Base-by-base conservation (phyloP, 2,797 vertebrate species). In the Parambassis ranga region DNA sequence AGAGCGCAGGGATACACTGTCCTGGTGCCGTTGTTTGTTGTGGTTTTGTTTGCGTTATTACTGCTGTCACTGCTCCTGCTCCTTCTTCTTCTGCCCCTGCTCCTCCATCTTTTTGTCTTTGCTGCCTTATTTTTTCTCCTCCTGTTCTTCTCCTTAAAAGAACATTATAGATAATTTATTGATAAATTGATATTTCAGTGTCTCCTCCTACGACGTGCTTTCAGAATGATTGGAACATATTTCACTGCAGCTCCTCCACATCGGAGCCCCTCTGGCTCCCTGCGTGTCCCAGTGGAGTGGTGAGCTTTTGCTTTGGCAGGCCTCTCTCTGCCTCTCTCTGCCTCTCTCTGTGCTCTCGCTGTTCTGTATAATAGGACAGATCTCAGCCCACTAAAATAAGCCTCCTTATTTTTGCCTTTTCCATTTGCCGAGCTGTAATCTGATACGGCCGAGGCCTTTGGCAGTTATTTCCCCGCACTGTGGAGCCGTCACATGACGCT, bases 341-440 rank as follows among this genome's bases (percentile, higher is more conserved):
- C 36, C 37, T 4, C 26, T 48, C 24, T n/a, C n/a, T n/a, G n/a
- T n/a, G n/a, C n/a, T n/a, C n/a, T n/a, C n/a, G n/a, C 58, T 47
- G 42, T 71, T 26, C n/a, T 41, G 56, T 41, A 6, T 82, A 71
- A 75, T 72, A 16, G 58, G 57, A 74, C 65, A 4, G 36, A 70
- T 50, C 47, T 65, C 58, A 16, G 24, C 41, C 39, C 14, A 7
- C 46, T 37, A 42, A 52, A 81, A 70, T 73, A 63, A 65, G 52
- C 70, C 53, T 65, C 42, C 60, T 71, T 62, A 44, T 47, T 79
- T 55, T 27, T 58, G 65, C 49, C 47, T 55, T 77, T 76, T 74
- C 65, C 55, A 20, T 75, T 61, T 30, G 58, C 55, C 0, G 35
- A 61, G 59, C 50, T 79, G 75, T 74, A 82, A 81, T 77, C 59